A percentile compares a stretch with the other conserved stretches of the same genome.
These are phyloP conservation scores for Synanthedon vespiformis DNA, from an alignment of 2,888 invertebrate genomes.

Conservation along the genomic window DNA sequence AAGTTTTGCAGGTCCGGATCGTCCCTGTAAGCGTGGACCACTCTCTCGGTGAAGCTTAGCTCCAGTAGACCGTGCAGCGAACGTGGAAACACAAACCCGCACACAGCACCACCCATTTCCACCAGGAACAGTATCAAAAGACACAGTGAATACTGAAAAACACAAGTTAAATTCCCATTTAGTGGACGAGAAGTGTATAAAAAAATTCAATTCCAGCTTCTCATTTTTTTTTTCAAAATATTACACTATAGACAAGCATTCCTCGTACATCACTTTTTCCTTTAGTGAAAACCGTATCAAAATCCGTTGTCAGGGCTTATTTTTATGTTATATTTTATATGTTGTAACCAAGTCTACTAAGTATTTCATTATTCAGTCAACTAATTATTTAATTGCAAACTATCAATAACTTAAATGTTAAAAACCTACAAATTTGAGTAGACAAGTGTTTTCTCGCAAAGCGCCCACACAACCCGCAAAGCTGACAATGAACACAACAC, in stretches of 20 bases:
- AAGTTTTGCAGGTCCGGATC: conserved; percentile 94
- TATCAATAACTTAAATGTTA: too few relatives aligned
- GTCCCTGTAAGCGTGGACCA: conserved; percentile 92
- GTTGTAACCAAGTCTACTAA: too few relatives aligned
- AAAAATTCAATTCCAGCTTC: not conserved
- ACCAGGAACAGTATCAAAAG: conserved; percentile 88
- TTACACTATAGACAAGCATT: too few relatives aligned
- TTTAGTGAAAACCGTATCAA: too few relatives aligned
- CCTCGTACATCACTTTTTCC: too few relatives aligned
- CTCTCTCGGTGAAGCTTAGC: conserved; percentile 89
- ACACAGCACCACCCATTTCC: conserved; percentile 92
- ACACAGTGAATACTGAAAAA: conserved; percentile 88
- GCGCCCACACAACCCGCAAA: conserved; percentile 95
- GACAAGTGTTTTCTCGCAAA: conserved; percentile 89
- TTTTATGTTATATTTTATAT: too few relatives aligned
- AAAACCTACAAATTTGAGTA: conserved; percentile 87
- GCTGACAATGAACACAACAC: conserved; percentile 92
- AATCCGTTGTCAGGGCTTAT: too few relatives aligned
- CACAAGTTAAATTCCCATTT: not conserved
- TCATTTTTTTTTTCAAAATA: too few relatives aligned
- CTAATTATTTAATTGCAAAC: too few relatives aligned
- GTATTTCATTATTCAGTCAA: too few relatives aligned
- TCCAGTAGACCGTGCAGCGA: conserved; percentile 87
- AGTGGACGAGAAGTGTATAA: conserved; percentile 11
- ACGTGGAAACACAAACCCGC: conserved; percentile 94